Conservation (phyloP, 2,797 vertebrate genomes). For the Chiloscyllium punctatum region DNA sequence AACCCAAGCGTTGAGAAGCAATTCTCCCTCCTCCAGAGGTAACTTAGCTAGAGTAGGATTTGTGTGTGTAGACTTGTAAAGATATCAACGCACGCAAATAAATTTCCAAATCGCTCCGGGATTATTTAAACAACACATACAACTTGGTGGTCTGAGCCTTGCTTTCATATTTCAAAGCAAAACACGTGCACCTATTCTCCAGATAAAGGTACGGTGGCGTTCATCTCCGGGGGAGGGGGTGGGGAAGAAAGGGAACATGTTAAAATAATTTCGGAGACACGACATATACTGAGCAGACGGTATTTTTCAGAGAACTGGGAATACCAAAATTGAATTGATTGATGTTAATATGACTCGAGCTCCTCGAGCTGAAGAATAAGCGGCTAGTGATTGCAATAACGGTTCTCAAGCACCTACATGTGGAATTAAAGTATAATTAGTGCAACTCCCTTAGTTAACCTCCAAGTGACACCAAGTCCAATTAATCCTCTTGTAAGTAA, state of each 20-base stretch:
- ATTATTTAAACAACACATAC: background rate
- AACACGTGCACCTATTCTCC: background rate
- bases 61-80: background rate
- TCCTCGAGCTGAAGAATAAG: background rate
- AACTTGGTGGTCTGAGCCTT: background rate
- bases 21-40: background rate
- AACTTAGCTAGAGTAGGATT: background rate
- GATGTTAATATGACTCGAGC: background rate
- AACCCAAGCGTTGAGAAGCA: background rate
- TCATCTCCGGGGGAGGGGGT: background rate
- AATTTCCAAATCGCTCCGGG: background rate
- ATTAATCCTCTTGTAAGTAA: conserved; percentile 12
- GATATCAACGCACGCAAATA: background rate
- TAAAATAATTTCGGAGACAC: background rate
- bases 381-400: background rate
- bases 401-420: background rate
- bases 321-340: background rate
- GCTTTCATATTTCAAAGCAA: background rate
- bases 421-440: background rate
- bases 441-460: background rate
- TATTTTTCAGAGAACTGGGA: background rate
- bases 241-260: background rate
- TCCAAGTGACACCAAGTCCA: background rate
- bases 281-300: background rate
- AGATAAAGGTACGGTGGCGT: background rate